A percentile compares a stretch with the other conserved stretches of the same genome.
These are phyloP conservation scores for Rhegmatorhina hoffmannsi DNA, from an alignment of 2,113 vertebrate species.

Conservation along the genomic window DNA sequence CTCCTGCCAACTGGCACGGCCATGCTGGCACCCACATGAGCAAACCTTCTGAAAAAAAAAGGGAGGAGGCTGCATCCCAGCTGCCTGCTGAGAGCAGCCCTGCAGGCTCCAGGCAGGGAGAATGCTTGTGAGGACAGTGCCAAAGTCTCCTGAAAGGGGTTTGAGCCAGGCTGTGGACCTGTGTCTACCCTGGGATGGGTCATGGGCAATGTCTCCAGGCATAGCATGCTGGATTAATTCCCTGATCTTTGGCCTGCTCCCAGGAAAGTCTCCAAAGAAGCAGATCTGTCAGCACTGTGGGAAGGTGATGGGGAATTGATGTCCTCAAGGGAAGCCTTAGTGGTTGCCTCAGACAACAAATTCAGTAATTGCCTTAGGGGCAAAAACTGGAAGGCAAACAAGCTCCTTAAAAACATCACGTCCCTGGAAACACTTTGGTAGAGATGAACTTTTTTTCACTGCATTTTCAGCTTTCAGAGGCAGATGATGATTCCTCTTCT, in stretches of 20 bases:
- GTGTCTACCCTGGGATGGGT: background rate
- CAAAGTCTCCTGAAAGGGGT: rapidly evolving
- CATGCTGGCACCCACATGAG: background rate
- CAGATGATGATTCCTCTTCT: background rate
- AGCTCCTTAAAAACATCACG: background rate
- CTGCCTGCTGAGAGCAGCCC: background rate
- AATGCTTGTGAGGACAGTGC: rapidly evolving
- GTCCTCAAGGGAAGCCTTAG: background rate
- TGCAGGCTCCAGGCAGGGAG: background rate
- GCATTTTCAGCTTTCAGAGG: background rate
- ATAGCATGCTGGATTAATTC: background rate
- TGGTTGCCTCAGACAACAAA: background rate
- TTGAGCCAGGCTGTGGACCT: background rate
- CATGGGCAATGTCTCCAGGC: background rate
- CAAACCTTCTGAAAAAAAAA: background rate
- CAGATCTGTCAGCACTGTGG: background rate
- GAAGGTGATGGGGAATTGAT: background rate
- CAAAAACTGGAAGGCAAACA: background rate
- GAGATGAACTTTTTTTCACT: background rate
- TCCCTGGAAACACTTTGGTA: background rate
- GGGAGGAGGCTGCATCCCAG: background rate
- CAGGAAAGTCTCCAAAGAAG: background rate
- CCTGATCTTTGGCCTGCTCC: background rate
- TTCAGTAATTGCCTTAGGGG: background rate
- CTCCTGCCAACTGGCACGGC: background rate